Base-by-base conservation (phyloP, 2,797 vertebrate species). In the Ispidina picta region DNA sequence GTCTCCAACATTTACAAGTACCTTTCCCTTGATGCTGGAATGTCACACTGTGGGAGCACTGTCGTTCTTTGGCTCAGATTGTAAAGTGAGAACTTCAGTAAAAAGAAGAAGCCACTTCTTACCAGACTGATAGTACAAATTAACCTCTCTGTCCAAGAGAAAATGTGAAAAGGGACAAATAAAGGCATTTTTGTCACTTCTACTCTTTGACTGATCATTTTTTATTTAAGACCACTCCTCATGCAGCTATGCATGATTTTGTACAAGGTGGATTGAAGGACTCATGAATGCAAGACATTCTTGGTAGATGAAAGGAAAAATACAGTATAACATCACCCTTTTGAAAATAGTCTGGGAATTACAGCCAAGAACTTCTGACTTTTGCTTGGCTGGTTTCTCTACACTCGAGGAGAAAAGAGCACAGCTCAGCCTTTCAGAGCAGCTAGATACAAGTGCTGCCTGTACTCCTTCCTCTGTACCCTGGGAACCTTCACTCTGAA, bases 221-320 rank as follows among this genome's bases (percentile, higher is more conserved):
- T 81, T 89, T 65, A 82, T 55, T 89, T 70, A 74, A 82, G 58
- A 81, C 41, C n/a, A 83, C 29, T 89, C n/a, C 35, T 86, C 15
- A 1, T 75, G 64, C 23, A 66, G 44, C 51, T 55, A 49, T 11
- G 33, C 41, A 19, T 62, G 54, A 84, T 76, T 88, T 71, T 70
- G 37, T 84, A 79, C 23, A 51, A 89, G 88, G 58, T 62, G 23
- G 77, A 70, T 64, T 88, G 71, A 66, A 81, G 87, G 71, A 75
- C 17, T 6, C 33, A 51, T 9, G 23, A 90, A 91, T 41, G 69
- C 59, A 94, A 92, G 90, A 81, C 37, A 54, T 82, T 84, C 77
- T 90, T 89, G 83, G 49, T 79, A 95, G 91, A 91, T 94, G 77
- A 93, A 93, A 96, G 49, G 64, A 82, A 94, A 95, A 95, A 66